Base-by-base conservation (phyloP, 2,113 vertebrate species). In the Gulo gulo region DNA sequence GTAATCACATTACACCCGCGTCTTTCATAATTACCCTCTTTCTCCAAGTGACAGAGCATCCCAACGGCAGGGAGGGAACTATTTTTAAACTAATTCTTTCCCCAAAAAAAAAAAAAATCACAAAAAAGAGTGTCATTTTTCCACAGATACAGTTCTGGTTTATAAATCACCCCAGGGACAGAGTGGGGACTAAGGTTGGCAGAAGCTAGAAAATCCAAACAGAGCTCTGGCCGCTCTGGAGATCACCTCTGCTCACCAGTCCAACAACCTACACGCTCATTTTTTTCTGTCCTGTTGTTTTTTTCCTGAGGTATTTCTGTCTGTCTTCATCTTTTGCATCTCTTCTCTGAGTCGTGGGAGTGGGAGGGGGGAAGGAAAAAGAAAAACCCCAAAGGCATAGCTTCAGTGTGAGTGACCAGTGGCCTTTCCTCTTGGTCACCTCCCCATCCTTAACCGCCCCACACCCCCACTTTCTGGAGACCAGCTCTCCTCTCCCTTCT, bases 21-120 rank as follows among this genome's bases (percentile, higher is more conserved):
- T 94, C 97, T 96, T 96, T 97, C 95, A 67, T 97, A 98, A 98
- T 97, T 91, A 97, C 97, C 92, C 89, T 94, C 94, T 96, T 94
- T 63, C 90, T 88, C 36, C n/a, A 63, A 96, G 96, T 97, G 94
- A 96, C 61, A 91, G 87, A 97, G 94, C 83, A 92, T 89, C 59
- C 94, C 91, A 91, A 31, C 0, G 0, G 16, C 87, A 94, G 90
- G 81, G 69, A 87, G 24, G 88, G 42, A 86, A 96, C 90, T 94
- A 98, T 97, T 98, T 94, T 84, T 97, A 97, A 96, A 50, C 47
- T 74, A 61, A 97, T 92, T 83, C 92, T 79, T 95, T 71, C 71
- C 90, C 6, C 9, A 59, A 91, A 67, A 14, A 91, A 42, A 47
- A 74, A 84, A 71, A 76, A 79, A 42, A 45, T 6, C 4, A 57